Evolutionary conservation across 2,888 invertebrate species (phyloP), one percentile per base, ranked within the genome.

Genomic region (Aricia artaxerxes): DNA sequence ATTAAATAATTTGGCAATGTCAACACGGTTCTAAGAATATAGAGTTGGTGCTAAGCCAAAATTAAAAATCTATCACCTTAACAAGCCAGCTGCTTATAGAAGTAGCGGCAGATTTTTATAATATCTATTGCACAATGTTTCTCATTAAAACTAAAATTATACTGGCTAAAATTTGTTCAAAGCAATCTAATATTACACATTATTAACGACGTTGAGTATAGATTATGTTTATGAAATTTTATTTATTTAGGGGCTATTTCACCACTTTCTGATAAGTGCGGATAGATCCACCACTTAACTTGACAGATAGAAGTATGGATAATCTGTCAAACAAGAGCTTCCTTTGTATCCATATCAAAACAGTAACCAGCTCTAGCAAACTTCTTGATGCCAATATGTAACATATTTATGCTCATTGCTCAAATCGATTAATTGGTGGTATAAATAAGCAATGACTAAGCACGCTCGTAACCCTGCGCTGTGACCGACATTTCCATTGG

Each of bases 401-500:
- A 24, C 24, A 24, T 24, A 24, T 49, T 49, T 49, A 49, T 13
- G 6, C 5, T 60, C n/a, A 60, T 60, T 60, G 49, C 16, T 60
- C n/a, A n/a, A 60, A n/a, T 60, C n/a, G 60, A 60, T 9, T 61
- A 61, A 24, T 69, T 69, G 11, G 13, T 38, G 35, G 69, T 44
- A 44, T 44, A 44, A 57, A 24, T 75, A 53, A 75, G 16, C 53
- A 49, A 53, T 75, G 44, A 40, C 73, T 31, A 75, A 53, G 35
- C 16, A 5, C 16, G 49, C 5, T 53, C 76, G 76, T 57, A 76
- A 76, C 76, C 76, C 76, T 76, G 76, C 76, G 24, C 53, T 76
- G 76, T 76, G 76, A 76, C 76, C 76, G 76, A 53, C 35, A 76
- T 76, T 53, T 35, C 76, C 53, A 76, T 76, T 76, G 49, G 76